Evolutionary conservation across 2,797 vertebrate genomes (phyloP).

Genomic region (Mustela erminea): DNA sequence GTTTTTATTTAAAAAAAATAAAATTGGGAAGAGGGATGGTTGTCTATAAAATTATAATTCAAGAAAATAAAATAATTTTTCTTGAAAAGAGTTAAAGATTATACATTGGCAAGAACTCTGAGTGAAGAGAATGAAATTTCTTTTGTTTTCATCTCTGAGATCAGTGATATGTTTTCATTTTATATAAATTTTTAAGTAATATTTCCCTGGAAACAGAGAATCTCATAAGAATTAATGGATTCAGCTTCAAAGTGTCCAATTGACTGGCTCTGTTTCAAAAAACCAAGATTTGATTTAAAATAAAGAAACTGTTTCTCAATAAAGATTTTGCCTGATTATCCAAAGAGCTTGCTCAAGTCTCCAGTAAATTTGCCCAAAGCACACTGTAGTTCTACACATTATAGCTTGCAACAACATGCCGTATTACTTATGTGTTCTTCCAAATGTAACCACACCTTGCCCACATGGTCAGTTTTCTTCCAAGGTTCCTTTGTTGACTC

Average conservation of each 20-base stretch:
- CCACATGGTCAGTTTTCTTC: background rate
- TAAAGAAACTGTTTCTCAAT: constrained; percentile 35
- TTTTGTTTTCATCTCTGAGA: background rate
- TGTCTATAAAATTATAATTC: background rate
- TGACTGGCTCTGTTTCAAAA: constrained; percentile 10
- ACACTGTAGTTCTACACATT: background rate
- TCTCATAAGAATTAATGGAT: constrained; percentile 6
- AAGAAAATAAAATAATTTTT: constrained; percentile 32
- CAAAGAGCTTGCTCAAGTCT: constrained; percentile 1
- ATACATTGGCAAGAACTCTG: background rate
- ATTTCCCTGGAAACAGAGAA: background rate
- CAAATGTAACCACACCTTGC: background rate
- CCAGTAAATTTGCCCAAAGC: background rate
- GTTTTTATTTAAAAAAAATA: background rate
- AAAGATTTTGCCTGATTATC: background rate
- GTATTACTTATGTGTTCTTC: fast-evolving
- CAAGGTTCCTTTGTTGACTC: background rate
- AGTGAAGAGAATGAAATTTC: background rate
- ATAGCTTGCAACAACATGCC: background rate
- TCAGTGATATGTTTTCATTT: constrained; percentile 7
- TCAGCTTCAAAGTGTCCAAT: background rate
- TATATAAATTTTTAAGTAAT: constrained; percentile 11
- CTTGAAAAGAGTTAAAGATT: constrained; percentile 27
- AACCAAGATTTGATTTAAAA: constrained; percentile 41
- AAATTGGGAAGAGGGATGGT: background rate